phyloP scores from a whole-genome alignment of 1,140 invertebrate genomes.

The Drosophila obscura region DNA sequence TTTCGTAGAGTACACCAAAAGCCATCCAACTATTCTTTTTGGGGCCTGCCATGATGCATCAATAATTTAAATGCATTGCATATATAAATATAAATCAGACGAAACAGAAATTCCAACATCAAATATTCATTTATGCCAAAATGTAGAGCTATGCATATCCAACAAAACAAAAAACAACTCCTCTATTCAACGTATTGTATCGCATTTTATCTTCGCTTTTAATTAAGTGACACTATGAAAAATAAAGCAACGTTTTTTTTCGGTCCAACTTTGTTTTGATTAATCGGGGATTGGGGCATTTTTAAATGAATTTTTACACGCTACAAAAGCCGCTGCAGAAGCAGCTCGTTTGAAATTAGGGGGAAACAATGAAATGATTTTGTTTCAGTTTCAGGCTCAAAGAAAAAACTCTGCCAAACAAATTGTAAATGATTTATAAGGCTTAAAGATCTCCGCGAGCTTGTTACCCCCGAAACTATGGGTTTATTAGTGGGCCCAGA shows the following conservation, averaged over 20 bases:
- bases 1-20: too few species aligned
- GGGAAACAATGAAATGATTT: constrained; percentile 61
- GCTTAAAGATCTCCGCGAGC: constrained; percentile 26
- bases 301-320: constrained; percentile 66
- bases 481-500: constrained; percentile 55
- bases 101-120: constrained; percentile 49
- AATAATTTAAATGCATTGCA: constrained; percentile 59
- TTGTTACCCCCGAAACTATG: constrained; percentile 66
- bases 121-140: constrained; percentile 71
- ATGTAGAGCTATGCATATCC: constrained; percentile 53
- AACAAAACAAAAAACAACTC: neutral
- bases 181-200: constrained; percentile 46
- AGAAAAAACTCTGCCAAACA: constrained; percentile 38
- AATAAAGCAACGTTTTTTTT: constrained; percentile 36
- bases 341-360: constrained; percentile 49
- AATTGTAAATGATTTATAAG: constrained; percentile 73
- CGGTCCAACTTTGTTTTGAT: constrained; percentile 57
- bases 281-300: constrained; percentile 47
- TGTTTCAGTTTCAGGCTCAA: constrained; percentile 16
- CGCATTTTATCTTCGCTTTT: constrained; percentile 64
- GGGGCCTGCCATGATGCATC: constrained; percentile 52
- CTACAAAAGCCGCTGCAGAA: constrained; percentile 27
- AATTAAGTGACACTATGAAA: constrained; percentile 76
- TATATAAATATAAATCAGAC: constrained; percentile 53
- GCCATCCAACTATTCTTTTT: constrained; percentile 6